A percentile compares a stretch with the other conserved stretches of the same genome.
Evolutionary conservation across 2,113 vertebrate genomes (phyloP).

Genomic region (Clarias gariepinus): DNA sequence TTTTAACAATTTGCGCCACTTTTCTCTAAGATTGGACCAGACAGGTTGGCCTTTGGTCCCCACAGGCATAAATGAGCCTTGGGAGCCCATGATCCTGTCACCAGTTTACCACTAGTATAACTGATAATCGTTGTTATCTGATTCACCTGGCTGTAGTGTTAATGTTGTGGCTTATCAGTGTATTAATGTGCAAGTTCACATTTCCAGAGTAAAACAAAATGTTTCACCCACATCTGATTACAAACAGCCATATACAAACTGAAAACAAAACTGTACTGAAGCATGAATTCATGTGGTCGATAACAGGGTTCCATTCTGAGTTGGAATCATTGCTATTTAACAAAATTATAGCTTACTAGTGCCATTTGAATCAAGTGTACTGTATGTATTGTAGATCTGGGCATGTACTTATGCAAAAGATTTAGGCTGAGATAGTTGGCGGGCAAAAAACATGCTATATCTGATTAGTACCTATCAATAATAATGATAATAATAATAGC

Average conservation of each 20-base stretch:
- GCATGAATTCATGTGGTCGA: not conserved
- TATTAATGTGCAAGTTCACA: not conserved
- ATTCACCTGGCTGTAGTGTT: too few species aligned
- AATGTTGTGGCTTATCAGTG: too few species aligned
- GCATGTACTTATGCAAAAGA: not conserved
- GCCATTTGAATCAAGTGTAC: not conserved
- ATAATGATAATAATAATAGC: not conserved
- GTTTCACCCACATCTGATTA: too few species aligned
- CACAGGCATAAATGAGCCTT: too few species aligned
- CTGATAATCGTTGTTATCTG: too few species aligned
- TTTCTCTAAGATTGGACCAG: too few species aligned
- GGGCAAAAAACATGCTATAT: not conserved
- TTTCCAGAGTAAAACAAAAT: not conserved
- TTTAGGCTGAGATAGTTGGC: not conserved
- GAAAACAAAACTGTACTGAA: not conserved
- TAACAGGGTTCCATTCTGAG: not conserved
- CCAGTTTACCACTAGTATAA: too few species aligned
- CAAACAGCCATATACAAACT: not conserved
- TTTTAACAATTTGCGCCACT: too few species aligned
- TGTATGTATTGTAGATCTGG: not conserved
- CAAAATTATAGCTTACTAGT: not conserved
- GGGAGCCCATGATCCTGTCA: too few species aligned
- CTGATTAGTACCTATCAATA: not conserved
- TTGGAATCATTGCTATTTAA: not conserved
- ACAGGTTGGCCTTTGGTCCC: too few species aligned